These are phyloP conservation scores for Smutsia gigantea DNA, from an alignment of 2,797 vertebrate species.

Conservation along the genomic window DNA sequence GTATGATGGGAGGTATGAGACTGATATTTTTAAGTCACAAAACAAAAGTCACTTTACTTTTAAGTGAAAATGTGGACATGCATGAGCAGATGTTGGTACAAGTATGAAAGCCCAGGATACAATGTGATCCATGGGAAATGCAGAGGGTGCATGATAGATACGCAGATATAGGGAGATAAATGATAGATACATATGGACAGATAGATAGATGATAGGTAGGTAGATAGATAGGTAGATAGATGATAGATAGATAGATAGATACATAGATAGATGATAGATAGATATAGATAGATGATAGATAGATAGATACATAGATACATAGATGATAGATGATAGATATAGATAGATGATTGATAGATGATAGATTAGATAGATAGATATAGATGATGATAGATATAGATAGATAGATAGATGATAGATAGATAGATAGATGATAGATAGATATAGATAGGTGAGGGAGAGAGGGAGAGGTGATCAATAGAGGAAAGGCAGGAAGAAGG, in stretches of 20 bases:
- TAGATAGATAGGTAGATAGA: not conserved
- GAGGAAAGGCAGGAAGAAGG: too few species aligned
- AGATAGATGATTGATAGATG: too few species aligned
- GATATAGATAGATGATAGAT: too few species aligned
- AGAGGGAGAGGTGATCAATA: too few species aligned
- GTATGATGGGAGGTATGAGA: not conserved
- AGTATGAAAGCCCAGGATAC: not conserved
- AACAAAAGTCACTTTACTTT: not conserved
- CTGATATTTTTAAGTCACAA: not conserved
- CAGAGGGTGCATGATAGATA: not conserved
- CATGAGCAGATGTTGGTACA: too few species aligned
- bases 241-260: not conserved
- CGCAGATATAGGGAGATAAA: too few species aligned
- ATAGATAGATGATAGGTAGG: too few species aligned
- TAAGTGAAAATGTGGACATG: not conserved
- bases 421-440: too few species aligned
- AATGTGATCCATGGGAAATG: rapidly evolving
- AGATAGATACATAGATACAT: not conserved
- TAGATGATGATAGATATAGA: not conserved
- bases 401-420: too few species aligned
- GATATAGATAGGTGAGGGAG: not conserved
- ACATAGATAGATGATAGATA: not conserved
- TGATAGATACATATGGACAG: not conserved
- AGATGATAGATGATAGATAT: too few species aligned
- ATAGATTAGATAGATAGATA: not conserved